Evolutionary conservation across 2,113 vertebrate species (phyloP).

Genomic region (Aspidoscelis tigris): DNA sequence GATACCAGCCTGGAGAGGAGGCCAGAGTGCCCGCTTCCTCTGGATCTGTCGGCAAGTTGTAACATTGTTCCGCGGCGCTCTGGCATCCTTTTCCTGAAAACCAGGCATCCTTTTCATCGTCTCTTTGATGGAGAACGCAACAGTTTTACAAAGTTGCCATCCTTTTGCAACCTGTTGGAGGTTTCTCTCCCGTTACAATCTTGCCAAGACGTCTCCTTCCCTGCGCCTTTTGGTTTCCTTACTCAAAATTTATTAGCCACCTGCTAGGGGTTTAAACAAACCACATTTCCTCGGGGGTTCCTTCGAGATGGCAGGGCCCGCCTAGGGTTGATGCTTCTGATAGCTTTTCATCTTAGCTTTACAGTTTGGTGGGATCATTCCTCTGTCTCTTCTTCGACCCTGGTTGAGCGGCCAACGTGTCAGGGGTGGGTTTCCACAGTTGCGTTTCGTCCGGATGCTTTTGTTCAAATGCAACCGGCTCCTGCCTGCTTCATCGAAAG

Average conservation of each 20-base stretch:
- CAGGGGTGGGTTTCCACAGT: conserved; percentile 60
- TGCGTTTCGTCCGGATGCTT: conserved; percentile 56
- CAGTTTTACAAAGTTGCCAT: conserved; percentile 17
- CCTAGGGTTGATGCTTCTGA: conserved; percentile 5
- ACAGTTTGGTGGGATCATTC: conserved; percentile 29
- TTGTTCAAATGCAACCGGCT: neutral
- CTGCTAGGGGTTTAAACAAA: conserved; percentile 8
- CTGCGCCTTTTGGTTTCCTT: neutral
- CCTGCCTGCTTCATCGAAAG: conserved; percentile 59
- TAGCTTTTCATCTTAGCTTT: neutral
- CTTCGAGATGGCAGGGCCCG: conserved; percentile 5
- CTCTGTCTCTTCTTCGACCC: conserved; percentile 34
- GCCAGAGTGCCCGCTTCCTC: neutral
- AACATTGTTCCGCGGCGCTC: neutral
- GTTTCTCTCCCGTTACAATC: conserved; percentile 1
- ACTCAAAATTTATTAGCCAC: conserved; percentile 8
- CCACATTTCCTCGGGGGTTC: conserved; percentile 3
- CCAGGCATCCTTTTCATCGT: neutral
- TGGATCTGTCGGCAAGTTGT: neutral
- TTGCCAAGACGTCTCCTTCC: conserved; percentile 17
- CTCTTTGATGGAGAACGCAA: conserved; percentile 15
- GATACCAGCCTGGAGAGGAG: neutral
- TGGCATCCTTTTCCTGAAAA: neutral
- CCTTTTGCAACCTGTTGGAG: conserved; percentile 31
- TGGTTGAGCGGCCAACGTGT: conserved; percentile 61